Conservation (phyloP, 2,888 invertebrate genomes). For the Gryllus longicercus region DNA sequence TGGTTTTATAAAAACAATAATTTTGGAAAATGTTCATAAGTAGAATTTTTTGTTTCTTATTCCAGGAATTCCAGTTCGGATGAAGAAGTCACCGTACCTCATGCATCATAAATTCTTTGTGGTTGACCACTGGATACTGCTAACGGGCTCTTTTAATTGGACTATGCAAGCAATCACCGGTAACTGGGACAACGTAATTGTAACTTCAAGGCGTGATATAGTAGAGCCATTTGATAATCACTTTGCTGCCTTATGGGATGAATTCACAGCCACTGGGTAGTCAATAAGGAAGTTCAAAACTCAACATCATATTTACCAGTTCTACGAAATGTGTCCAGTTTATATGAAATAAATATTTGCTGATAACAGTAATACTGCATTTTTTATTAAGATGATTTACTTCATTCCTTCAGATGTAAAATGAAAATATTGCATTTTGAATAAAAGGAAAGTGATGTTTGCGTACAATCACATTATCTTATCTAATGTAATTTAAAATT, state of each 20-base stretch:
- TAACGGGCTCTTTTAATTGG: conserved; percentile 73
- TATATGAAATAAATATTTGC: too few species aligned
- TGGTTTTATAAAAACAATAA: too few species aligned
- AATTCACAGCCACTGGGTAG: neutral
- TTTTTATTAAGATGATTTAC: too few species aligned
- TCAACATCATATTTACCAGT: neutral
- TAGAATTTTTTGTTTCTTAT: neutral
- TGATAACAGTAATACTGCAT: too few species aligned
- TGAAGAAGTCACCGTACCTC: conserved; percentile 52
- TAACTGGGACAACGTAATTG: conserved; percentile 64
- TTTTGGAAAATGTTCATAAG: too few species aligned
- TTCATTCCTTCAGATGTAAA: too few species aligned
- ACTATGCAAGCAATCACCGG: conserved; percentile 64
- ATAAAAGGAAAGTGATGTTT: too few species aligned
- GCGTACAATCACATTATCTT: too few species aligned
- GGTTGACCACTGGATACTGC: conserved; percentile 56
- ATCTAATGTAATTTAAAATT: too few species aligned
- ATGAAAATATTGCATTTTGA: too few species aligned
- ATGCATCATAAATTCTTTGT: conserved; percentile 81
- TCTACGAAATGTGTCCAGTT: too few species aligned
- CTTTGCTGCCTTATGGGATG: conserved; percentile 61
- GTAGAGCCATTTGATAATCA: conserved; percentile 53
- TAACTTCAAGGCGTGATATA: conserved; percentile 55
- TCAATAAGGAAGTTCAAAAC: neutral
- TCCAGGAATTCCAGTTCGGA: conserved; percentile 55